Evolutionary conservation across 2,113 vertebrate genomes (phyloP).

Genomic region (Bombycilla garrulus): DNA sequence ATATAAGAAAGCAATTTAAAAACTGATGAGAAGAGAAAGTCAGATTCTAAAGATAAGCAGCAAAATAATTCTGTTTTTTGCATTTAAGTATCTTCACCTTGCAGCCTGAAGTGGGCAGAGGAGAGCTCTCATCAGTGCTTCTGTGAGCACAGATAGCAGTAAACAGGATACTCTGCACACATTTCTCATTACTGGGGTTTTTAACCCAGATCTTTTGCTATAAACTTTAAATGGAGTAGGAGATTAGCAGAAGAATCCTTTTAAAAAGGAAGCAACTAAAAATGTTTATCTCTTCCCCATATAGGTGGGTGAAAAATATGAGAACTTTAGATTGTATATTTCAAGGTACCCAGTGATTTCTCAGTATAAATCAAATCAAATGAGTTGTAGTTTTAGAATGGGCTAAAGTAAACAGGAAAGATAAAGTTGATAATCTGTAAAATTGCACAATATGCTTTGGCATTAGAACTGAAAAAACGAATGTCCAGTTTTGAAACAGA

Average conservation of each 20-base stretch:
- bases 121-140: conserved; percentile 9
- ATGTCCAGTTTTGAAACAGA: not conserved
- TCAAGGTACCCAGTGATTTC: not conserved
- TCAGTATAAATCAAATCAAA: not conserved
- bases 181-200: not conserved
- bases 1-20: not conserved
- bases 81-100: not conserved
- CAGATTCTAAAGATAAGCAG: not conserved
- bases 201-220: not conserved
- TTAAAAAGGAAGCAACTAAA: not conserved
- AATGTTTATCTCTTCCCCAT: not conserved
- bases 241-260: not conserved
- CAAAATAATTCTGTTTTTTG: not conserved
- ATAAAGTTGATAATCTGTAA: not conserved
- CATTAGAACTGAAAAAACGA: not conserved
- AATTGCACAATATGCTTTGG: not conserved
- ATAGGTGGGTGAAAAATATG: not conserved
- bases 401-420: not conserved
- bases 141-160: not conserved
- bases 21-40: not conserved
- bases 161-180: not conserved
- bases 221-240: not conserved
- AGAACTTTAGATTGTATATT: not conserved
- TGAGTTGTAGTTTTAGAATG: not conserved
- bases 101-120: conserved; percentile 56